Conservation (phyloP, 53 echinoderm and acorn worm species). For the Temnopleurus reevesii region DNA sequence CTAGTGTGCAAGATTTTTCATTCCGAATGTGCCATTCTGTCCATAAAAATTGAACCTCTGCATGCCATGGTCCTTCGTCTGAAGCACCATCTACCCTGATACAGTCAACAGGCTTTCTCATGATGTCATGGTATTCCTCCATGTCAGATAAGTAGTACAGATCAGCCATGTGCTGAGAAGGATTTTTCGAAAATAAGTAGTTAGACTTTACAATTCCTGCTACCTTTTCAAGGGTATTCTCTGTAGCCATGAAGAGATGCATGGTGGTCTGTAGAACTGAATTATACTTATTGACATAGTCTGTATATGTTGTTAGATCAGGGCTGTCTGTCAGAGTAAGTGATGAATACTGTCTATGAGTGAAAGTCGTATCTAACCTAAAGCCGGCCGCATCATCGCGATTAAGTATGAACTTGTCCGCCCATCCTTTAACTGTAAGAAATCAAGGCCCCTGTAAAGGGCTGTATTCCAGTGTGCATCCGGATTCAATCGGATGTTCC, state of each 20-base stretch:
- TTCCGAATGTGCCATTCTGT: conserved; percentile 47
- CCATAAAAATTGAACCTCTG: conserved; percentile 58
- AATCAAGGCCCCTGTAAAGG: conserved; percentile 35
- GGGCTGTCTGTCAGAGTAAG: conserved; percentile 44
- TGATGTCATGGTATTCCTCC: conserved; percentile 43
- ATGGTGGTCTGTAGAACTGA: conserved; percentile 48
- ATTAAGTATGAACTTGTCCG: conserved; percentile 55
- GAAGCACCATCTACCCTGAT: conserved; percentile 64
- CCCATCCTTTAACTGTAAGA: conserved; percentile 59
- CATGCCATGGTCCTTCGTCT: conserved; percentile 65
- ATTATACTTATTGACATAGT: conserved; percentile 59
- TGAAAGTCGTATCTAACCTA: conserved; percentile 64
- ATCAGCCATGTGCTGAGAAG: conserved; percentile 60
- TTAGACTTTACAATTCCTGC: conserved; percentile 48
- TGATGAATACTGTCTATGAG: conserved; percentile 51
- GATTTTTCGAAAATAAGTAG: conserved; percentile 37
- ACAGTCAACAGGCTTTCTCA: conserved; percentile 56
- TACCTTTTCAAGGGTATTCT: conserved; percentile 43
- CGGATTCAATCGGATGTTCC: conserved; percentile 62
- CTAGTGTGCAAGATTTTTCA: conserved; percentile 33
- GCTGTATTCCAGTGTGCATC: conserved; percentile 59
- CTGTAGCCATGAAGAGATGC: conserved; percentile 56
- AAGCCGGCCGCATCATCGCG: conserved; percentile 68
- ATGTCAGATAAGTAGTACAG: conserved; percentile 21
- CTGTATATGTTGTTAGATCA: conserved; percentile 46